phyloP scores from a whole-genome alignment of 2,113 vertebrate genomes.

The Tyrannus savana region DNA sequence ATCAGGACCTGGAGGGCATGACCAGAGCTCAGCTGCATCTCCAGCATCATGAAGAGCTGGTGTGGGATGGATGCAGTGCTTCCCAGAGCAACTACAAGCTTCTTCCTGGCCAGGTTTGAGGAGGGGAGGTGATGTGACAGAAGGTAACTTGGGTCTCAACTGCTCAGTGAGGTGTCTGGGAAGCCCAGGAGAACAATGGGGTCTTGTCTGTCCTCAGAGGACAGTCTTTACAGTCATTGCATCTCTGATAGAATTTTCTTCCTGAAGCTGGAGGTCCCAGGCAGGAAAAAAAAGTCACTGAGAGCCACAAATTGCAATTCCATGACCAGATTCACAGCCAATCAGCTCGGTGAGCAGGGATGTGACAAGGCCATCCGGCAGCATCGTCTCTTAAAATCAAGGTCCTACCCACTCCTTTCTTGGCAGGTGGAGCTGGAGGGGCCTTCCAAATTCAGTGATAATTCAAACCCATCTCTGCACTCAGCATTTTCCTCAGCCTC shows the following conservation, averaged over 20 bases:
- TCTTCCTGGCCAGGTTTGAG: background rate
- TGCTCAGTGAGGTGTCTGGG: background rate
- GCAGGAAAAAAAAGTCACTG: too few relatives aligned
- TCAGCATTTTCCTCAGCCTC: background rate
- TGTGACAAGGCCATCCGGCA: rapidly evolving
- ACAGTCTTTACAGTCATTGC: background rate
- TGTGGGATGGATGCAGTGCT: background rate
- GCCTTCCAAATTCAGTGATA: background rate
- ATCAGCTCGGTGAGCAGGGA: rapidly evolving
- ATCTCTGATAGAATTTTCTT: background rate
- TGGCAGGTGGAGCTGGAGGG: background rate
- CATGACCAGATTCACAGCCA: background rate
- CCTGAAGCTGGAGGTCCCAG: background rate
- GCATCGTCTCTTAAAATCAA: background rate
- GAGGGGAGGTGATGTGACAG: background rate
- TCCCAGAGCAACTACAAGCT: background rate
- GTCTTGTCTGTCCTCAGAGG: background rate
- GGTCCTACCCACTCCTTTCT: background rate
- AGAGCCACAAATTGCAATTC: background rate
- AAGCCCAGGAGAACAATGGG: background rate
- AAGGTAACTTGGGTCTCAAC: background rate
- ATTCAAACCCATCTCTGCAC: background rate
- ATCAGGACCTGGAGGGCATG: background rate
- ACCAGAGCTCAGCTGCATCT: background rate
- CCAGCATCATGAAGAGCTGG: background rate